phyloP scores from a whole-genome alignment of 2,888 invertebrate genomes.

The Tineola bisselliella region DNA sequence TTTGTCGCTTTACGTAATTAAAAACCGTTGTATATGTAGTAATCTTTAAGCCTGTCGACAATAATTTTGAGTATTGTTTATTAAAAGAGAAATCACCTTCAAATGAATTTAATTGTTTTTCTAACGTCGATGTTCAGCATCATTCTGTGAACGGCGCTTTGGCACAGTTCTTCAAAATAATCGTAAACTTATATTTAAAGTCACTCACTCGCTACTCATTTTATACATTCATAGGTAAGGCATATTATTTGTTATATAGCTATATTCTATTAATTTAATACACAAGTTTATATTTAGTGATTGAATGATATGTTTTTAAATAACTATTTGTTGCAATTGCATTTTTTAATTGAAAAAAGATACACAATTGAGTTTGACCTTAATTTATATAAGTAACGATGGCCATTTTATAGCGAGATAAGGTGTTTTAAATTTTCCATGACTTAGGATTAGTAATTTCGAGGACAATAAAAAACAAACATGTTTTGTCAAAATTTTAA shows the following conservation, averaged over 20 bases:
- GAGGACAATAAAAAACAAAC: constrained; percentile 1
- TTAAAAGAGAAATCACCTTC: neutral
- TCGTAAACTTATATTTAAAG: constrained; percentile 53
- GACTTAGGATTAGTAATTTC: neutral
- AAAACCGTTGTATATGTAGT: no score
- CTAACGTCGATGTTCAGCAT: constrained; percentile 19
- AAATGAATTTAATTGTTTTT: neutral
- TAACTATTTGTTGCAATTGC: neutral
- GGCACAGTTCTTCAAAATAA: constrained; percentile 48
- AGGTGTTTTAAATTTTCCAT: neutral
- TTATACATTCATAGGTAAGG: neutral
- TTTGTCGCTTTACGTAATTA: no score
- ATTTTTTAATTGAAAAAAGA: neutral
- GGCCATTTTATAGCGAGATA: neutral
- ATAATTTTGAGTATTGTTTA: no score
- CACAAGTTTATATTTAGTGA: neutral
- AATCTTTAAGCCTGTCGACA: no score
- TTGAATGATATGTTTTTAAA: neutral
- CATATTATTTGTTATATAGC: no score
- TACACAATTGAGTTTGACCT: neutral
- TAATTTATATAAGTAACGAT: neutral
- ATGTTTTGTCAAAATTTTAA: neutral
- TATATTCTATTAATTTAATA: no score
- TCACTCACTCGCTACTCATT: constrained; percentile 19
- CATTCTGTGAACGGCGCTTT: constrained; percentile 41